These are phyloP conservation scores for Melanotus villosus DNA, from an alignment of 2,888 invertebrate genomes.

Conservation along the genomic window DNA sequence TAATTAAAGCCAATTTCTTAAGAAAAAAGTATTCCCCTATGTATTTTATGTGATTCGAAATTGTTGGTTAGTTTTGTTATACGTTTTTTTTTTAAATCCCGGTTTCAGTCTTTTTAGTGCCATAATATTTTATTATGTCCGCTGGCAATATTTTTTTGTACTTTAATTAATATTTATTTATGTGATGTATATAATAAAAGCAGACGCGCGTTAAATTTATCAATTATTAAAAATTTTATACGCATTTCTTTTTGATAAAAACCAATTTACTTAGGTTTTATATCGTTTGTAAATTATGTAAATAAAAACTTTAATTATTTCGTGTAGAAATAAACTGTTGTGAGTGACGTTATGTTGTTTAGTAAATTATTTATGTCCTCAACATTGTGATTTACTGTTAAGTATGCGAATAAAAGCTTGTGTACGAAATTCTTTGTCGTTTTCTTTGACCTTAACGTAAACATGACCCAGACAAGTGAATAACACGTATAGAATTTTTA, in stretches of 20 bases:
- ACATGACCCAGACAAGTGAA: too few relatives aligned
- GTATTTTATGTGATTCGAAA: constrained; percentile 10
- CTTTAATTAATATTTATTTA: constrained; percentile 16
- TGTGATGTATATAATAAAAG: constrained; percentile 20
- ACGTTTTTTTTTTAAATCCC: not conserved
- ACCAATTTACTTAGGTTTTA: constrained; percentile 14
- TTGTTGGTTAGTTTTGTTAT: constrained; percentile 6
- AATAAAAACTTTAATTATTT: constrained; percentile 28
- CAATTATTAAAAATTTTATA: not conserved
- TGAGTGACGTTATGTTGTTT: constrained; percentile 37
- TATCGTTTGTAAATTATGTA: constrained; percentile 42
- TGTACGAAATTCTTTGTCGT: not conserved
- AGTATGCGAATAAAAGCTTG: constrained; percentile 41
- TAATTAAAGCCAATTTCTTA: not conserved
- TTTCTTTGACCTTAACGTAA: too few relatives aligned
- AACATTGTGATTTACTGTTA: constrained; percentile 43
- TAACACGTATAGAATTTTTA: too few relatives aligned
- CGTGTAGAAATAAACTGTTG: constrained; percentile 30
- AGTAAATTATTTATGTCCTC: constrained; percentile 43
- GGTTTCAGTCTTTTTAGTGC: constrained; percentile 33
- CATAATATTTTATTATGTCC: constrained; percentile 29
- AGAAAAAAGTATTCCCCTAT: not conserved
- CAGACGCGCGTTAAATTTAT: constrained; percentile 18
- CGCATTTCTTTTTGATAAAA: constrained; percentile 1
- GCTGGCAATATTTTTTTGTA: not conserved